phyloP scores from a whole-genome alignment of 1,140 invertebrate genomes.

The Zaprionus ornatus region DNA sequence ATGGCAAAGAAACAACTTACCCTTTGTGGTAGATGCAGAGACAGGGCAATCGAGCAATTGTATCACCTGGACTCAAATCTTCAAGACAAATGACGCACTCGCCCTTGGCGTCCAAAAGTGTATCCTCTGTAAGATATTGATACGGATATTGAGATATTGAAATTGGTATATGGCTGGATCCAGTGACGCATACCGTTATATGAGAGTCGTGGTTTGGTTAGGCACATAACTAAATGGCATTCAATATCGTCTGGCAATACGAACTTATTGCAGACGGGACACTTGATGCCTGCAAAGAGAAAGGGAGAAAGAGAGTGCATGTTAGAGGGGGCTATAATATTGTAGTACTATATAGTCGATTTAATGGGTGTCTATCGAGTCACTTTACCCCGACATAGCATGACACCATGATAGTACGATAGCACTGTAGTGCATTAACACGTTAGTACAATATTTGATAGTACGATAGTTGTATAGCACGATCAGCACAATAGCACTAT shows the following conservation, averaged over 20 bases:
- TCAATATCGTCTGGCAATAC: constrained; percentile 98
- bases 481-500: no score
- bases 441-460: no score
- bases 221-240: constrained; percentile 99
- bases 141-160: neutral
- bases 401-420: no score
- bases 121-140: constrained; percentile 91
- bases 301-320: neutral
- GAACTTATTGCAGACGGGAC: constrained; percentile 99
- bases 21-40: constrained; percentile 99
- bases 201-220: constrained; percentile 98
- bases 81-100: constrained; percentile 99
- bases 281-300: constrained; percentile 92
- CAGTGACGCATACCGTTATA: constrained; percentile 93
- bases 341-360: neutral
- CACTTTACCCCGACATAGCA: neutral
- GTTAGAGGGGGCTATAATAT: neutral
- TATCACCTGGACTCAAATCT: constrained; percentile 96
- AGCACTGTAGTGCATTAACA: no score
- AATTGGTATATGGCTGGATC: neutral
- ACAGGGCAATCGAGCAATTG: constrained; percentile 98
- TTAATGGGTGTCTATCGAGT: neutral
- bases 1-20: constrained; percentile 85
- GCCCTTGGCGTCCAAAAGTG: constrained; percentile 96
- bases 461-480: no score